Base-by-base conservation (phyloP, 2,113 vertebrate genomes). In the Pao palembangensis region DNA sequence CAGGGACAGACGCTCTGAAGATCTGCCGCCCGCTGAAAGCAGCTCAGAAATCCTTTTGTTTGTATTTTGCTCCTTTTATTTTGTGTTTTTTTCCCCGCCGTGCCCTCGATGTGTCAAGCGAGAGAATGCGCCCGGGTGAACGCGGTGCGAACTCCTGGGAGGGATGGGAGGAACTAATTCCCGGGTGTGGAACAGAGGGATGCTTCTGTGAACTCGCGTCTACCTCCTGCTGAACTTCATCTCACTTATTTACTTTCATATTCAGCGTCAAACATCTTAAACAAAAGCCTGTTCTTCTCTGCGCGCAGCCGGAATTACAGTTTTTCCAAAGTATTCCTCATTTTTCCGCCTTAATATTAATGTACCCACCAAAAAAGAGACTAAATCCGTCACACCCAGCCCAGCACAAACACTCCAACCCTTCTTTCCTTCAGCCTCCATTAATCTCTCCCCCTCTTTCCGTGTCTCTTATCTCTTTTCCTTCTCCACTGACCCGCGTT, bases 401-500 rank as follows among this genome's bases (percentile, higher is more conserved):
- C 0, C 50, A 43, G 47, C 1, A 60, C 8, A 64, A 34, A 61
- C 48, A 46, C 56, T 20, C 61, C 51, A 56, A 41, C 46, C 60
- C 44, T 25, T n/a, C 34, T 62, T 55, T 60, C 28, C 52, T 17
- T 13, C 51, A 41, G 55, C 49, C 60, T 62, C 15, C 44, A 44
- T 64, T 64, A 63, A 75, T 75, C 72, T 62, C 4, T 18, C 7
- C 23, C 50, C n/a, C 49, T 53, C 55, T 57, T n/a, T 59, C 19
- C 57, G n/a, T 58, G 5, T 46, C 16, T 63, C 52, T 46, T 1
- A 8, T 41, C 59, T 42, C 21, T 41, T 61, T 56, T 63, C 47
- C 43, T 51, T 38, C 43, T 16, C 28, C 42, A 0, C 53, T 94
- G 93, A 93, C 94, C 93, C 80, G 84, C 67, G 84, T 92, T 93